Conservation (phyloP, 2,797 vertebrate genomes). For the Anas capensis region DNA sequence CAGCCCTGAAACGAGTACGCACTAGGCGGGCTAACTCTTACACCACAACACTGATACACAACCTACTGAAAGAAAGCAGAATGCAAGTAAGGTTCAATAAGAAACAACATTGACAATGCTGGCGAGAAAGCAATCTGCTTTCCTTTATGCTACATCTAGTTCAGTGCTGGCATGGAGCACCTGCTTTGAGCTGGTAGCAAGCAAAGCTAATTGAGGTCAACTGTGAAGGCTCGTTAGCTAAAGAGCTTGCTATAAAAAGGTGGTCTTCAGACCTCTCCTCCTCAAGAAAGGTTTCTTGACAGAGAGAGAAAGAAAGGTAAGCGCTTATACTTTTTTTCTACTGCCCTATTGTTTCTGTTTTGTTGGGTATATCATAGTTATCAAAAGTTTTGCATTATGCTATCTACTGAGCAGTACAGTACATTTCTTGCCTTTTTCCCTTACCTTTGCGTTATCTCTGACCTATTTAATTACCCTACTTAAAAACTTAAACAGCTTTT, state of each 20-base stretch:
- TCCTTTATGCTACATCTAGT: not conserved
- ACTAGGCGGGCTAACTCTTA: not conserved
- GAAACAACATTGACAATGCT: not conserved
- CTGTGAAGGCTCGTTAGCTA: not conserved
- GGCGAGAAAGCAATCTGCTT: not conserved
- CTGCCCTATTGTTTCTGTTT: not conserved
- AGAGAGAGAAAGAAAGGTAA: not conserved
- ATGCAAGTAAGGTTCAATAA: not conserved
- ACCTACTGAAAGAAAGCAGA: not conserved
- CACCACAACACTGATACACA: not conserved
- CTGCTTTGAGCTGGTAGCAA: not conserved
- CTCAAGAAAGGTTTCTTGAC: not conserved
- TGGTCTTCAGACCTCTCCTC: fast-evolving
- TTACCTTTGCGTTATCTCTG: not conserved
- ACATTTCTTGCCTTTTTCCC: not conserved
- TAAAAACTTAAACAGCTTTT: not conserved
- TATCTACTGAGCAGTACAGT: not conserved
- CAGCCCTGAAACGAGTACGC: fast-evolving
- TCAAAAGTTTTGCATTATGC: not conserved
- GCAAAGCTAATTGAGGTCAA: not conserved
- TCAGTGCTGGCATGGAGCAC: not conserved
- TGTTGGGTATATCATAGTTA: not conserved
- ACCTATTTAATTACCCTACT: not conserved
- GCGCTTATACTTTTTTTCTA: fast-evolving
- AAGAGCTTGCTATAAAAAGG: not conserved